Conservation (phyloP, 2,888 invertebrate genomes). For the Aplocera efformata region DNA sequence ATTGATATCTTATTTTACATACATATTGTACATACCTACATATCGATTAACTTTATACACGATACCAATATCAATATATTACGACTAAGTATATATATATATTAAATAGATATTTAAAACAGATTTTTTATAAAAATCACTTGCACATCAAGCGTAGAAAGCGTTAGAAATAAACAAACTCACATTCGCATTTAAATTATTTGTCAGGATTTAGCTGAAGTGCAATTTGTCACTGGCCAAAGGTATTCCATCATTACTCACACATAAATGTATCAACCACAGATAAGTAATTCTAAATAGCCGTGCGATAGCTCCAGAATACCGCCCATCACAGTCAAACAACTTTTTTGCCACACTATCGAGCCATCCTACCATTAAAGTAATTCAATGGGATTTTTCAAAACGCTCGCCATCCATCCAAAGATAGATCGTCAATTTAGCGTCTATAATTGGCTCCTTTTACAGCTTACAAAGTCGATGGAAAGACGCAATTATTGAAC, state of each 20-base stretch:
- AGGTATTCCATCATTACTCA: background rate
- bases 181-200: too few species aligned
- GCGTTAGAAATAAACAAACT: too few species aligned
- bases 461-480: slow-evolving; percentile 22
- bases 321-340: slow-evolving; percentile 32
- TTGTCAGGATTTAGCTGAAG: too few species aligned
- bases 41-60: too few species aligned
- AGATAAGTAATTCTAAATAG: slow-evolving; percentile 13
- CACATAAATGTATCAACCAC: background rate
- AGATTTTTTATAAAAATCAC: too few species aligned
- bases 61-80: too few species aligned
- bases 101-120: too few species aligned
- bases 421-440: slow-evolving; percentile 28
- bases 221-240: too few species aligned
- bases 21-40: too few species aligned
- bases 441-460: slow-evolving; percentile 38
- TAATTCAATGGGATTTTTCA: slow-evolving; percentile 58
- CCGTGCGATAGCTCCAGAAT: slow-evolving; percentile 11
- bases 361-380: slow-evolving; percentile 50
- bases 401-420: slow-evolving; percentile 28
- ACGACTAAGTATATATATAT: too few species aligned
- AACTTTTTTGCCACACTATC: slow-evolving; percentile 40
- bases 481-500: slow-evolving; percentile 16
- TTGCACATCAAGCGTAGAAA: too few species aligned
- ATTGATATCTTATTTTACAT: too few species aligned